A percentile compares a stretch with the other conserved stretches of the same genome.
These are phyloP conservation scores for Clinocottus analis DNA, from an alignment of 2,113 vertebrate genomes.

Conservation along the genomic window DNA sequence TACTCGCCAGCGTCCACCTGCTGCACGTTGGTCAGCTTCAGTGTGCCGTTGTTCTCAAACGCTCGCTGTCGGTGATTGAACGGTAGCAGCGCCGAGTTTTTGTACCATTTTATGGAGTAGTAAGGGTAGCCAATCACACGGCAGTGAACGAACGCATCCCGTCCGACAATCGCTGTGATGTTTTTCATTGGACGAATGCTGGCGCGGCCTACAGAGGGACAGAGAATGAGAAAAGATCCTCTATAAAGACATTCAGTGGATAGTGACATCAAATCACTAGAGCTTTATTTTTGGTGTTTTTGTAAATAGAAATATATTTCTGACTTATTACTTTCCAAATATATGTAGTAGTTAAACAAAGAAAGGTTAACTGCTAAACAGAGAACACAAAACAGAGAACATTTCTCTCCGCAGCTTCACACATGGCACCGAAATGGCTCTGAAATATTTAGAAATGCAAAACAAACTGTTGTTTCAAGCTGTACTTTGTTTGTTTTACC, in stretches of 20 bases:
- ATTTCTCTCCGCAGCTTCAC: conserved; percentile 4
- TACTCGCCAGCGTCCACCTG: conserved; percentile 97
- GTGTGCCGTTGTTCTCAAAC: conserved; percentile 96
- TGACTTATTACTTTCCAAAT: not conserved
- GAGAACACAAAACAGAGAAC: conserved; percentile 20
- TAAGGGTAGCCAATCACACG: conserved; percentile 98
- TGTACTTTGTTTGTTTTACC: conserved; percentile 43
- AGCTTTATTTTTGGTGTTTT: conserved; percentile 26
- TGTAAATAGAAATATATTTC: conserved; percentile 6
- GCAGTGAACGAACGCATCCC: conserved; percentile 97
- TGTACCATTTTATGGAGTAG: conserved; percentile 99
- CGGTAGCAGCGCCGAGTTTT: conserved; percentile 95
- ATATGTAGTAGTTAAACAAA: conserved; percentile 6
- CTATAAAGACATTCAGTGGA: conserved; percentile 80
- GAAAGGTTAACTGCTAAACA: conserved; percentile 12
- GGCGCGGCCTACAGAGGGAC: conserved; percentile 88
- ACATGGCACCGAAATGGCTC: conserved; percentile 5
- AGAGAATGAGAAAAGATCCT: conserved; percentile 75
- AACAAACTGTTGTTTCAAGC: conserved; percentile 26
- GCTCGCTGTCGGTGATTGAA: conserved; percentile 99
- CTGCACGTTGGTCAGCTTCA: conserved; percentile 96
- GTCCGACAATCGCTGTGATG: conserved; percentile 95
- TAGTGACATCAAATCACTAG: conserved; percentile 3
- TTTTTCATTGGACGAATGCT: conserved; percentile 99
- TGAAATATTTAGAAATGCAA: conserved; percentile 15